Base-by-base conservation (phyloP, 2,888 invertebrate species). In the Melipona beecheii region DNA sequence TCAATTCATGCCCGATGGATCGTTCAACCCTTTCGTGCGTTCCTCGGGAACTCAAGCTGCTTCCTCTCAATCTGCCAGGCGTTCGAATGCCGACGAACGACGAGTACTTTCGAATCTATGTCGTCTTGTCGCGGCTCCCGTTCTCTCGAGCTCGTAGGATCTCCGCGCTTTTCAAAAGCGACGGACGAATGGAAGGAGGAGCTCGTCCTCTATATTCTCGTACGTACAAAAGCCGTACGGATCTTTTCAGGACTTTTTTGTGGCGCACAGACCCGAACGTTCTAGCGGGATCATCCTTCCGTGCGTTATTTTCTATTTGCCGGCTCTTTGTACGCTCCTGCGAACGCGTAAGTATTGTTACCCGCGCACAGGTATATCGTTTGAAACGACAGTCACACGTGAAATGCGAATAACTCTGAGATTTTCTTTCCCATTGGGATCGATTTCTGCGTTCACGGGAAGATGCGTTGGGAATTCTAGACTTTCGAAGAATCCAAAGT, bases 151-250 rank as follows among this genome's bases (percentile, higher is more conserved):
- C 24, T 64, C 66, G n/a, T 36, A 77, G 69, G 60, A 85, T 81
- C 74, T 69, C 64, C 50, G 54, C n/a, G 75, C 86, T 78, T 86
- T 86, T 79, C 78, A 86, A 72, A 74, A 56, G 50, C 69, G 1
- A 24, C 62, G 13, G 43, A 62, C 82, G 85, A 85, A 85, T 85
- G 68, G 74, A 77, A 81, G 85, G 78, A 85, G 78, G 85, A 76
- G 78, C 78, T 11, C 43, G 62, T 83, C 80, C 62, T 78, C 68
- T 79, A 72, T 78, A 68, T 64, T 79, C 72, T 54, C 24, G 71
- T 73, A 85, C 24, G 71, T 73, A 85, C 78, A 73, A 82, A 81
- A 84, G 80, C 52, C 52, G 19, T 62, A 9, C 49, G 73, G 70
- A 81, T 85, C 86, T 76, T 76, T 85, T 85, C 65, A 79, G 75